These are phyloP conservation scores for Ranitomeya imitator DNA, from an alignment of 2,113 vertebrate genomes.

Conservation along the genomic window DNA sequence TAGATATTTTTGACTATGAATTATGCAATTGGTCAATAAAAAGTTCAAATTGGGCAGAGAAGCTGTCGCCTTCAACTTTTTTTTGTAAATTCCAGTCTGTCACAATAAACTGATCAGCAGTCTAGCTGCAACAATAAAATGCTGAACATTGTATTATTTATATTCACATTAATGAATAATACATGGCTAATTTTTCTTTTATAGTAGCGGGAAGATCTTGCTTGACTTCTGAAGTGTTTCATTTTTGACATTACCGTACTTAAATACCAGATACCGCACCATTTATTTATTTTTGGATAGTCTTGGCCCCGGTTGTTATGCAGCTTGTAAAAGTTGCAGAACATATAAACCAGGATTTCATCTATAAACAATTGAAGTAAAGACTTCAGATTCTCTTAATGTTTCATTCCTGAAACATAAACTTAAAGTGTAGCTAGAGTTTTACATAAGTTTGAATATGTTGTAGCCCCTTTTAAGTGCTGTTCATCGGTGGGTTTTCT, in stretches of 20 bases:
- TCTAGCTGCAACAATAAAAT: neutral
- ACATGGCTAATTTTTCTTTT: neutral
- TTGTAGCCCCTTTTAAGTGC: no score
- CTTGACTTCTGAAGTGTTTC: neutral
- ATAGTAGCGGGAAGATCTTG: neutral
- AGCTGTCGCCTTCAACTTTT: neutral
- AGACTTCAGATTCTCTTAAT: neutral
- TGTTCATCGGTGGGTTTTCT: no score
- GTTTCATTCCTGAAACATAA: neutral
- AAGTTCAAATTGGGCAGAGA: neutral
- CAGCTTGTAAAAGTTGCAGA: neutral
- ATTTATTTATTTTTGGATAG: neutral
- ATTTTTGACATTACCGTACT: neutral
- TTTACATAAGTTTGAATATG: no score
- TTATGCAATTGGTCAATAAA: neutral
- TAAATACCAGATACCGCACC: neutral
- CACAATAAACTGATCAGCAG: neutral
- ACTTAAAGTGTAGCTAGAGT: neutral
- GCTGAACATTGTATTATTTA: neutral
- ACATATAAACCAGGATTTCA: neutral
- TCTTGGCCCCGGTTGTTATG: neutral
- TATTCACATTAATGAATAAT: neutral
- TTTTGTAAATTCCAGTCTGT: neutral
- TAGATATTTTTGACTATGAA: neutral
- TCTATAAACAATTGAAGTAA: slow-evolving; percentile 6